Evolutionary conservation across 2,113 vertebrate genomes (phyloP).

Genomic region (Probosciger aterrimus): DNA sequence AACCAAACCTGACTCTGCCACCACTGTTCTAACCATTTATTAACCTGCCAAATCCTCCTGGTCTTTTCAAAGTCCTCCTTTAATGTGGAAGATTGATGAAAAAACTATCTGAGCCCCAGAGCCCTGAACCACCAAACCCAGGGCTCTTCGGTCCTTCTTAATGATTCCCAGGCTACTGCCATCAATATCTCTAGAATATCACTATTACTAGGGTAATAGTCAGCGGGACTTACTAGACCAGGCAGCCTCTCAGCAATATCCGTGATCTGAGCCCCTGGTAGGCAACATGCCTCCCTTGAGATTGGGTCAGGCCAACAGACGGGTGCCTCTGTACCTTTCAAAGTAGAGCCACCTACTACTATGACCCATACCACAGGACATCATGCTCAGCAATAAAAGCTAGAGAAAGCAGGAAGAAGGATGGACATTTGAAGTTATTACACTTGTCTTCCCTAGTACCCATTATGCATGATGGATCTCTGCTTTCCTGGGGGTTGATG

Average conservation of each 20-base stretch:
- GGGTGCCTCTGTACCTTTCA: not conserved
- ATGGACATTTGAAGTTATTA: accelerated
- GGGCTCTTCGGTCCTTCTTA: not conserved
- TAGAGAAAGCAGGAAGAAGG: not conserved
- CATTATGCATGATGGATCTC: accelerated
- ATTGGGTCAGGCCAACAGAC: not conserved
- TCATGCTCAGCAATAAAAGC: not conserved
- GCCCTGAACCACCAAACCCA: not conserved
- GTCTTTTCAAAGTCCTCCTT: not conserved
- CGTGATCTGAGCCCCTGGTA: not conserved
- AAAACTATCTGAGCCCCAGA: not conserved
- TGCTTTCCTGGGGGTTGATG: not conserved
- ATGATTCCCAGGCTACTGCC: not conserved
- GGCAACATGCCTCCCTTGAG: not conserved
- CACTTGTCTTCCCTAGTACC: not conserved
- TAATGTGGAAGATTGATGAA: not conserved
- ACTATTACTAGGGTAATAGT: not conserved
- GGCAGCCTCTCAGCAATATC: not conserved
- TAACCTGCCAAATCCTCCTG: not conserved
- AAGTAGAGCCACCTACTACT: not conserved
- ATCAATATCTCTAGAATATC: not conserved
- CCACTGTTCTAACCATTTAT: not conserved
- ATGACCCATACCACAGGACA: not conserved
- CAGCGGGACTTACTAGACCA: not conserved
- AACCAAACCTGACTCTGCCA: not conserved